Conservation (phyloP, 2,888 invertebrate species). For the Dyspetes luteomarginatus region DNA sequence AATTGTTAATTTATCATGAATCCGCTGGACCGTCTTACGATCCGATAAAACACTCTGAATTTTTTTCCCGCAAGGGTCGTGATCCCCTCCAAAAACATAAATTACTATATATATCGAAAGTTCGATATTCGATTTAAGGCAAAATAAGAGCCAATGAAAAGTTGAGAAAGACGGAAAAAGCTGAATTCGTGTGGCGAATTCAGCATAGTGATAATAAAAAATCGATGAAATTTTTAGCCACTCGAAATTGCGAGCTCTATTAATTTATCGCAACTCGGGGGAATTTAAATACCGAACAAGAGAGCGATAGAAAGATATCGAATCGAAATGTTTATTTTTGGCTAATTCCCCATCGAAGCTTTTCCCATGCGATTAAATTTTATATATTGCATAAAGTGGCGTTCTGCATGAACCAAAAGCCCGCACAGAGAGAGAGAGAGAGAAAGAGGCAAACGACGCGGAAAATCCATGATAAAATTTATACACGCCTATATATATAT, state of each 20-base stretch:
- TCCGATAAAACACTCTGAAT: constrained; percentile 15
- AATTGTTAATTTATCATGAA: constrained; percentile 34
- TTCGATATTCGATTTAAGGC: no score
- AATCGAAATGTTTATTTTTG: constrained; percentile 26
- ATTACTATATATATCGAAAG: no score
- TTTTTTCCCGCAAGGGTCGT: constrained; percentile 7
- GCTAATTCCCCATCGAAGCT: constrained; percentile 17
- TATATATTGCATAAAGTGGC: not conserved
- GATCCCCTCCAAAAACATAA: constrained; percentile 19
- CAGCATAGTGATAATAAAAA: no score
- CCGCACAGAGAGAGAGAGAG: not conserved
- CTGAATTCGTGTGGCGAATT: no score
- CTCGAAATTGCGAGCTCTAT: not conserved
- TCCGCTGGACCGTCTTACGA: not conserved
- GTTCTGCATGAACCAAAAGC: not conserved
- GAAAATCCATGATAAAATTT: not conserved
- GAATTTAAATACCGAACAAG: not conserved
- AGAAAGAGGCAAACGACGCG: constrained; percentile 21
- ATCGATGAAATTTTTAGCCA: constrained; percentile 39
- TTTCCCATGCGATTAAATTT: not conserved
- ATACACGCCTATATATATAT: not conserved
- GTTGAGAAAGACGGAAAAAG: no score
- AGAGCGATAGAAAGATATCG: not conserved
- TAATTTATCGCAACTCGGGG: constrained; percentile 13
- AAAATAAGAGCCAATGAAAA: not conserved